A percentile compares a stretch with the other conserved stretches of the same genome.
Conservation (phyloP, 2,113 vertebrate species). For the Phyllostomus hastatus region DNA sequence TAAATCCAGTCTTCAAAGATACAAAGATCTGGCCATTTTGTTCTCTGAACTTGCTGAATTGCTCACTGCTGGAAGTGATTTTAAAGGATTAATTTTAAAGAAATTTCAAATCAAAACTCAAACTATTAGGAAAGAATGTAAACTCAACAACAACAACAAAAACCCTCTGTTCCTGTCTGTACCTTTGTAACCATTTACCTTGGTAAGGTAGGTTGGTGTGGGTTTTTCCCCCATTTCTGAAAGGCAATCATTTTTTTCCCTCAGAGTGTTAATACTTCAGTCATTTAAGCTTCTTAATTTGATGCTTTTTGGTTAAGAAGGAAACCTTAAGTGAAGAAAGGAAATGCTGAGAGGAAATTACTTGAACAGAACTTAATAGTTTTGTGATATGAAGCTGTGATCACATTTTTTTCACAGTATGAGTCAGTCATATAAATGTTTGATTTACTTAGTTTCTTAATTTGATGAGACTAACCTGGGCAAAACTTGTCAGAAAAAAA, state of each 20-base stretch:
- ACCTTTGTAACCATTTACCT: conserved; percentile 46
- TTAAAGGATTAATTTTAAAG: conserved; percentile 62
- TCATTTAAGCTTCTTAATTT: conserved; percentile 71
- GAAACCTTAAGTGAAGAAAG: conserved; percentile 73
- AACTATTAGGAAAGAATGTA: conserved; percentile 45
- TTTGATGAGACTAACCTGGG: conserved; percentile 69
- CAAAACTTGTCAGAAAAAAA: conserved; percentile 59
- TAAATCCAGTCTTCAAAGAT: conserved; percentile 33
- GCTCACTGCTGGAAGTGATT: conserved; percentile 40
- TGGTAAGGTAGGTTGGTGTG: conserved; percentile 15
- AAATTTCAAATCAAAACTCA: conserved; percentile 50
- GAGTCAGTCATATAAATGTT: conserved; percentile 68
- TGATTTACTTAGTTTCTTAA: conserved; percentile 75
- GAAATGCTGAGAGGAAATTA: conserved; percentile 75
- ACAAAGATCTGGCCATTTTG: conserved; percentile 38
- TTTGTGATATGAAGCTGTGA: conserved; percentile 77
- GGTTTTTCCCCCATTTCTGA: conserved; percentile 47
- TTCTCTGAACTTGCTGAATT: conserved; percentile 38
- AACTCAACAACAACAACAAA: neutral
- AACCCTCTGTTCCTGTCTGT: neutral
- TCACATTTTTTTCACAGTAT: conserved; percentile 77
- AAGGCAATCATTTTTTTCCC: conserved; percentile 69
- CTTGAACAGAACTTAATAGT: conserved; percentile 69
- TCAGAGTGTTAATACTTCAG: conserved; percentile 69
- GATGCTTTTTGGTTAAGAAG: conserved; percentile 74